Percentiles rank a stretch among this genome's conserved stretches.
phyloP scores from a whole-genome alignment of 2,797 vertebrate genomes.

The Dromococcyx pavoninus region DNA sequence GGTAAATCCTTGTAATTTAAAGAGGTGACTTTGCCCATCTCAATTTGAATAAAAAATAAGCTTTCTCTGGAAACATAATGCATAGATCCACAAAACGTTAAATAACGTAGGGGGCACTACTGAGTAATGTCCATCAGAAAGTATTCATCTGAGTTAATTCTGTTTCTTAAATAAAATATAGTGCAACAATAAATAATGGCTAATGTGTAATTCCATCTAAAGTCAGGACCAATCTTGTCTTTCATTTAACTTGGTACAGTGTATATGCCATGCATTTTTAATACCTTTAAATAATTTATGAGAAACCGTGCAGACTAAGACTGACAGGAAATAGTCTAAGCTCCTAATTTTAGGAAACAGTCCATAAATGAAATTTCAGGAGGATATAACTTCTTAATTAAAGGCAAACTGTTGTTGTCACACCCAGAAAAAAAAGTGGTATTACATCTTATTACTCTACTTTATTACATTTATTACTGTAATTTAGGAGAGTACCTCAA shows the following conservation, averaged over 20 bases:
- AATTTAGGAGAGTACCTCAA: not conserved
- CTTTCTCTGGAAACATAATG: not conserved
- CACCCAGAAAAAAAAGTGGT: not conserved
- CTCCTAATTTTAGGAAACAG: constrained; percentile 36
- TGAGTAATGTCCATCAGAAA: not conserved
- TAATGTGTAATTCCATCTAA: not conserved
- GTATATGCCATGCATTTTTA: constrained; percentile 52
- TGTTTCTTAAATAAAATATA: constrained; percentile 25
- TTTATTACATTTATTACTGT: not conserved
- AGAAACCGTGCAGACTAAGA: constrained; percentile 4
- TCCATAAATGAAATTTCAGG: constrained; percentile 34
- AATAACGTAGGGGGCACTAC: not conserved
- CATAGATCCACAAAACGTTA: not conserved
- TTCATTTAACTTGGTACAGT: not conserved
- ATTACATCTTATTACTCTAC: not conserved
- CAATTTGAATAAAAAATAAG: not conserved
- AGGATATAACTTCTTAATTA: not conserved
- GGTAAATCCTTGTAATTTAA: not conserved
- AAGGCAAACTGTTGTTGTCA: not conserved
- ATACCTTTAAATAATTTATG: constrained; percentile 66
- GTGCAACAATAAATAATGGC: constrained; percentile 7
- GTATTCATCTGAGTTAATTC: not conserved
- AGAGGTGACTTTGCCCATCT: not conserved
- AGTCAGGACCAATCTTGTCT: not conserved
- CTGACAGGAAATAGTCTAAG: not conserved